Conservation (phyloP, 2,113 vertebrate species). For the Laticauda laticaudata region DNA sequence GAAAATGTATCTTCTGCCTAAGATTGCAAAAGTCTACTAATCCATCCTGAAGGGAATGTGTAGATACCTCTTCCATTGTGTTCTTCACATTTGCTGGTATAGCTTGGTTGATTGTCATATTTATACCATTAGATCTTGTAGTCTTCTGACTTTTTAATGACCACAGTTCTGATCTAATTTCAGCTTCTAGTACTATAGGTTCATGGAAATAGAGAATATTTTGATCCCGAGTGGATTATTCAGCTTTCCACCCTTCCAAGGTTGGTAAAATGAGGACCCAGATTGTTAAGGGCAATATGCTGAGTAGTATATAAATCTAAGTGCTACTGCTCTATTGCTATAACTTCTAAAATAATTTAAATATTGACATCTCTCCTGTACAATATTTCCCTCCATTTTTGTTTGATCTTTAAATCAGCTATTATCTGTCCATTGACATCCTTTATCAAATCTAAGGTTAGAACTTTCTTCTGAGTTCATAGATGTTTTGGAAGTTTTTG, state of each 20-base stretch:
- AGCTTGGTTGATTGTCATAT: background rate
- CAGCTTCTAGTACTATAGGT: background rate
- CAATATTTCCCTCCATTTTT: background rate
- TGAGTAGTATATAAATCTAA: background rate
- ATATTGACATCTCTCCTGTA: background rate
- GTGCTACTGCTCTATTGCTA: background rate
- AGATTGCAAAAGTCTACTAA: background rate
- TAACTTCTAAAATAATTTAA: background rate
- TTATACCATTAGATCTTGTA: background rate
- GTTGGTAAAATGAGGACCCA: background rate
- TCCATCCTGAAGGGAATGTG: background rate
- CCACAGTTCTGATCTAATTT: background rate
- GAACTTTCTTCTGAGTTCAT: background rate
- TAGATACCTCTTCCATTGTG: background rate
- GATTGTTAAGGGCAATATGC: background rate
- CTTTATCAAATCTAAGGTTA: background rate
- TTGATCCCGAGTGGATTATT: background rate
- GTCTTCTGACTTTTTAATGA: background rate
- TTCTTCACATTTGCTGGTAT: background rate
- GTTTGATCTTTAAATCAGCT: background rate
- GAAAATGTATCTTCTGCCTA: background rate
- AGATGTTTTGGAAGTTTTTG: background rate
- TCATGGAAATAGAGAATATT: background rate
- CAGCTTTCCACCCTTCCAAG: background rate
- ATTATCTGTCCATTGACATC: background rate